These are phyloP conservation scores for Seriola aureovittata DNA, from an alignment of 2,113 vertebrate genomes.

Conservation along the genomic window DNA sequence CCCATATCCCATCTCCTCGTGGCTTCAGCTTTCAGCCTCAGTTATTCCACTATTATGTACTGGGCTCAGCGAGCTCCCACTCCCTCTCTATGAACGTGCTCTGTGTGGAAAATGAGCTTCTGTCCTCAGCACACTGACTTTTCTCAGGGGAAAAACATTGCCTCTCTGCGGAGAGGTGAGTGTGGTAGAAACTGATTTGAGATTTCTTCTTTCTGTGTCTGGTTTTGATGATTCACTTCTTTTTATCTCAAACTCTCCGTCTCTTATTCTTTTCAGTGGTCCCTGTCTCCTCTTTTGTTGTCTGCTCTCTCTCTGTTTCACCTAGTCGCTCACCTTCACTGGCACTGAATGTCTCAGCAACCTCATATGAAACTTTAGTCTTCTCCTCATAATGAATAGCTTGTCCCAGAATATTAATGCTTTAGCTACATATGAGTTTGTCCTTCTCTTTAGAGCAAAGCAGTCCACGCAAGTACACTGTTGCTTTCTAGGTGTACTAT, in stretches of 20 bases:
- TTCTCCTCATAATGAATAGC: neutral
- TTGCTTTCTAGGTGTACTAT: neutral
- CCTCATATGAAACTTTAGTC: neutral
- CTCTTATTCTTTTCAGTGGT: neutral
- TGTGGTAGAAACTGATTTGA: conserved; percentile 18
- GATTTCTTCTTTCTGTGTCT: conserved; percentile 13
- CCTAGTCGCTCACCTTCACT: neutral
- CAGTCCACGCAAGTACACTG: neutral
- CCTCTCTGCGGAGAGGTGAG: conserved; percentile 42
- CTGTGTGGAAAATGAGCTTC: conserved; percentile 43
- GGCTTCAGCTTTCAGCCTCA: conserved; percentile 62
- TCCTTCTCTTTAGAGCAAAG: neutral
- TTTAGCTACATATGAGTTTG: neutral
- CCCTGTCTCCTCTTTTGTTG: neutral
- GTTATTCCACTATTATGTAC: conserved; percentile 67
- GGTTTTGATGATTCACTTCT: conserved; percentile 25
- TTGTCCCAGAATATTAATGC: neutral
- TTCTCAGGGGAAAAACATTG: conserved; percentile 42
- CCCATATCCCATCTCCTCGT: conserved; percentile 62
- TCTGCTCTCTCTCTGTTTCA: neutral
- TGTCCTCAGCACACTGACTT: conserved; percentile 21
- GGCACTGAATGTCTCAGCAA: neutral
- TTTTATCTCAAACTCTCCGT: conserved; percentile 14
- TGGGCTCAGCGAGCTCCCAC: conserved; percentile 42
- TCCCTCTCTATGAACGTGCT: conserved; percentile 45